A percentile compares a stretch with the other conserved stretches of the same genome.
These are phyloP conservation scores for Eupithecia centaureata DNA, from an alignment of 2,888 invertebrate species.

Conservation along the genomic window DNA sequence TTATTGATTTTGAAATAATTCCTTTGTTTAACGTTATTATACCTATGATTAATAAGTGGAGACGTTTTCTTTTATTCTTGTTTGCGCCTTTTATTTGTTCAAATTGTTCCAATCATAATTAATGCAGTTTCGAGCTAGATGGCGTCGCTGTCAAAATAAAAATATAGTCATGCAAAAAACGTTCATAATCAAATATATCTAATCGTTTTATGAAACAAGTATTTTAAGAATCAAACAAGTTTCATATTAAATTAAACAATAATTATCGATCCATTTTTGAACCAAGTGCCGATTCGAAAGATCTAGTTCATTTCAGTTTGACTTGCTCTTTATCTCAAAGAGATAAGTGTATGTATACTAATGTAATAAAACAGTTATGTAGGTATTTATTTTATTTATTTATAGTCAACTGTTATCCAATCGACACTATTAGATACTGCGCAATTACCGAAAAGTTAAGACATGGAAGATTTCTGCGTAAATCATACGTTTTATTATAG, in stretches of 20 bases:
- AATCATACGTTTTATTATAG: background rate
- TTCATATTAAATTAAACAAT: background rate
- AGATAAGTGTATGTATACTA: slow-evolving; percentile 6
- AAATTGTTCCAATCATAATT: no score
- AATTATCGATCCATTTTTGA: background rate
- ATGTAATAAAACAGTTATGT: no score
- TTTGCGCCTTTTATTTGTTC: no score
- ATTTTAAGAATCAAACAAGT: background rate
- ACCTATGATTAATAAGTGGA: no score
- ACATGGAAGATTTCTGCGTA: slow-evolving; percentile 5
- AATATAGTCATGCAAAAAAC: background rate
- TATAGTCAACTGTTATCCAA: slow-evolving; percentile 15
- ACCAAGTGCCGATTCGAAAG: background rate
- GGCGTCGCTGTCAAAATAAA: background rate
- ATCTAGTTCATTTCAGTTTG: slow-evolving; percentile 7
- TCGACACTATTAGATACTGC: slow-evolving; percentile 19
- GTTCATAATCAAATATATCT: background rate
- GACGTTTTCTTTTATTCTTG: no score
- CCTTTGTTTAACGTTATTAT: no score
- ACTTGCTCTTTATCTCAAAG: background rate
- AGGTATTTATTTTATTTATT: slow-evolving; percentile 13
- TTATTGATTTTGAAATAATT: no score
- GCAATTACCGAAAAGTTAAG: slow-evolving; percentile 23
- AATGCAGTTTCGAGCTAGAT: background rate
- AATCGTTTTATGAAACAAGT: background rate